Conservation (phyloP, 2,113 vertebrate genomes). For the Crypturellus undulatus region DNA sequence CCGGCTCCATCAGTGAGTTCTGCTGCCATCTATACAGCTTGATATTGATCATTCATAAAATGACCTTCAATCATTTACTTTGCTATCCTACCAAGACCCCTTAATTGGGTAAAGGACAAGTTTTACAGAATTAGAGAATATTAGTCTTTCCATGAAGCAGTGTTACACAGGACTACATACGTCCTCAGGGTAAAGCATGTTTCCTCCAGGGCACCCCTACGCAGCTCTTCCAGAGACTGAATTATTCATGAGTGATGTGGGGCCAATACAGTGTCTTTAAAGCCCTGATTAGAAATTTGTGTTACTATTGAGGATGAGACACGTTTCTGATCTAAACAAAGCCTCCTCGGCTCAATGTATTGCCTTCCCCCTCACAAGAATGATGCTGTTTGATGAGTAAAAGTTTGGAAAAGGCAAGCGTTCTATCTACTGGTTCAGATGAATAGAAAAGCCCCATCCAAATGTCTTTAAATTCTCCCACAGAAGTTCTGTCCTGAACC, state of each 20-base stretch:
- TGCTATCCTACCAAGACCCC: background rate
- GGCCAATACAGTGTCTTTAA: background rate
- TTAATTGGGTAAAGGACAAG: background rate
- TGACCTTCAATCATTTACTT: conserved; percentile 47
- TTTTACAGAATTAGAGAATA: conserved; percentile 6
- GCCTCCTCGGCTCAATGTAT: background rate
- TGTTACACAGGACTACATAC: background rate
- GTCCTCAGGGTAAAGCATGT: background rate
- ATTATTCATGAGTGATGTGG: background rate
- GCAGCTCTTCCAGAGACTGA: background rate
- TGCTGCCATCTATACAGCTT: background rate
- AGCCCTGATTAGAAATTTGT: background rate
- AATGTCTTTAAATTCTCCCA: background rate
- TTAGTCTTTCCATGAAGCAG: background rate
- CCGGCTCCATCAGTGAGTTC: background rate
- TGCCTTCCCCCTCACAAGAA: background rate
- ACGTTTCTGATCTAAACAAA: background rate
- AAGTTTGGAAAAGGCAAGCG: background rate
- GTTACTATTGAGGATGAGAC: background rate
- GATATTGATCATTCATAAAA: conserved; percentile 42
- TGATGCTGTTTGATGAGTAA: fast-evolving
- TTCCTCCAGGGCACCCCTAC: background rate
- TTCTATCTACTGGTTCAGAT: fast-evolving
- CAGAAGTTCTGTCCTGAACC: background rate
- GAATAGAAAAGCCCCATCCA: fast-evolving